Conservation (phyloP, 2,888 invertebrate genomes). For the Disparrhopalites patrizii region DNA sequence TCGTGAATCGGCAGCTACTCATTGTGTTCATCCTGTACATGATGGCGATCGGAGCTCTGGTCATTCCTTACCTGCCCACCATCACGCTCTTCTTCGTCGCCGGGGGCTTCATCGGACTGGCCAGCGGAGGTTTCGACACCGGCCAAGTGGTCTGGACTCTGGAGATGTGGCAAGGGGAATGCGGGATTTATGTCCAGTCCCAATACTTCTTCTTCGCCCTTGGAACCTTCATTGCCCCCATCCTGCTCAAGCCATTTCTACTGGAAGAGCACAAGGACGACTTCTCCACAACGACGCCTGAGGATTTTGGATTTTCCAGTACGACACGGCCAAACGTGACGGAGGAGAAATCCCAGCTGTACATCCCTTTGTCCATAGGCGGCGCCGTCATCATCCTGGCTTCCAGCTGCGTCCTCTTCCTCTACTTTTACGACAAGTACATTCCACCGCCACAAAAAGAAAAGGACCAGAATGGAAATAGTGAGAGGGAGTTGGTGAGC, state of each 20-base stretch:
- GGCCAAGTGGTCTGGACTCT: constrained; percentile 42
- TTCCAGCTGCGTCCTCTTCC: constrained; percentile 23
- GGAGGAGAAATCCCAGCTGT: constrained; percentile 15
- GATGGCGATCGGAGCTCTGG: constrained; percentile 23
- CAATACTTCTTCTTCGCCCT: constrained; percentile 37
- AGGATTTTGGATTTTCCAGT: background rate
- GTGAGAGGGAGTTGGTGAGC: no score
- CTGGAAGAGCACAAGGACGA: constrained; percentile 8
- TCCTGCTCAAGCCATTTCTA: constrained; percentile 35
- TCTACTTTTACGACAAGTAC: constrained; percentile 33
- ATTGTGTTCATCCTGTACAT: constrained; percentile 25
- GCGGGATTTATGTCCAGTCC: constrained; percentile 34
- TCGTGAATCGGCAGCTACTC: constrained; percentile 33
- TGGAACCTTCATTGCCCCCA: constrained; percentile 28
- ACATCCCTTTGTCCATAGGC: constrained; percentile 36
- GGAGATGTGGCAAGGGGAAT: constrained; percentile 35
- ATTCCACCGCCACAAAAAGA: constrained; percentile 28
- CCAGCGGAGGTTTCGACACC: constrained; percentile 34
- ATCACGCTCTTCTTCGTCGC: constrained; percentile 27
- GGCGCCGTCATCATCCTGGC: constrained; percentile 25
- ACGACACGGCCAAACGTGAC: background rate
- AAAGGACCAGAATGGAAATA: background rate
- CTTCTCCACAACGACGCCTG: background rate
- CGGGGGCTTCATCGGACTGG: constrained; percentile 34
- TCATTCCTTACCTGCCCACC: constrained; percentile 29